phyloP scores from a whole-genome alignment of 1,140 invertebrate species.

The Drosophila pruinosa region DNA sequence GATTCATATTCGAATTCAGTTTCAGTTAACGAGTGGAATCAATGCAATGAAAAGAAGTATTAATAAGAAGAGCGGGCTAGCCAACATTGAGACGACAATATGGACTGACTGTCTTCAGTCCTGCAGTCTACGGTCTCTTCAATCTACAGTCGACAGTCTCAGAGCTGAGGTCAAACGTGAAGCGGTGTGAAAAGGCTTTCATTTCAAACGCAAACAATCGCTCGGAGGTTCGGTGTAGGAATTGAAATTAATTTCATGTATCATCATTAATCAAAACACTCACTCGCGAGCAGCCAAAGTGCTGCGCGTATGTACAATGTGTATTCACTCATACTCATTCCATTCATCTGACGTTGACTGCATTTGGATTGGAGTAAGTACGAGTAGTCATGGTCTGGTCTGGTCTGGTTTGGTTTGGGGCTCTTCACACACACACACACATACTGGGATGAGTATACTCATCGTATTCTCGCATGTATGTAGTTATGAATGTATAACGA shows the following conservation, averaged over 20 bases:
- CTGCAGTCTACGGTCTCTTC: neutral
- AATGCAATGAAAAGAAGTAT: constrained; percentile 65
- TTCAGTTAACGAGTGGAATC: constrained; percentile 48
- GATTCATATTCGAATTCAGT: constrained; percentile 11
- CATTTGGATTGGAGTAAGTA: constrained; percentile 35
- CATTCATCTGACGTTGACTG: constrained; percentile 33
- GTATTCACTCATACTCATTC: constrained; percentile 8
- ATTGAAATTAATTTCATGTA: constrained; percentile 82
- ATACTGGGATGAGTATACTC: constrained; percentile 8
- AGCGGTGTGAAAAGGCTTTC: constrained; percentile 76
- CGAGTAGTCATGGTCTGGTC: constrained; percentile 45
- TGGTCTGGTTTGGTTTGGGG: constrained; percentile 1
- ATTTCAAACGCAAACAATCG: constrained; percentile 80
- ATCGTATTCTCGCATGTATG: constrained; percentile 6
- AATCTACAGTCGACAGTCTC: neutral
- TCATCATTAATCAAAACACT: constrained; percentile 81
- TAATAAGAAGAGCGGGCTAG: constrained; percentile 61
- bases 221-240: constrained; percentile 50
- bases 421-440: constrained; percentile 31
- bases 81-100: no score
- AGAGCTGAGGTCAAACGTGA: constrained; percentile 17
- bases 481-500: constrained; percentile 61
- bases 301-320: constrained; percentile 40
- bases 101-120: constrained; percentile 14
- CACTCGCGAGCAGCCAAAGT: constrained; percentile 51